Percentiles rank a stretch among this genome's conserved stretches.
phyloP scores from a whole-genome alignment of 2,888 invertebrate species.

The Tethea ocularis region DNA sequence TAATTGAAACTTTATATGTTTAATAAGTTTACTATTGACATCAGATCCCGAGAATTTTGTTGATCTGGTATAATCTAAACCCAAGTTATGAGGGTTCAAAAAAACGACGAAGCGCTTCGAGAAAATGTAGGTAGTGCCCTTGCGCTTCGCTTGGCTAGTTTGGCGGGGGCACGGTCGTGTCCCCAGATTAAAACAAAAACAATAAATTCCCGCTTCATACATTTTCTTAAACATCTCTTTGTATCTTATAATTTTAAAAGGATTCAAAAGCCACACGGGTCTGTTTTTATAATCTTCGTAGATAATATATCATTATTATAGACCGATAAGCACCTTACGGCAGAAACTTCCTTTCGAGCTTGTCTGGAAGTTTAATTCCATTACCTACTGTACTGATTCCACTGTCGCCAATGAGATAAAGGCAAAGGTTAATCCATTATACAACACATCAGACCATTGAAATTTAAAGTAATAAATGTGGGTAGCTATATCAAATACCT shows the following conservation, averaged over 20 bases:
- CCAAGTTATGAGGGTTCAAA: no score
- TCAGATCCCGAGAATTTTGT: no score
- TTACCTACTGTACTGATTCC: slow-evolving; percentile 37
- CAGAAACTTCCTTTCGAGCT: slow-evolving; percentile 36
- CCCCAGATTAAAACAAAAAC: neutral
- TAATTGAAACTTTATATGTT: no score
- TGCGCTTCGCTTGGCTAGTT: no score
- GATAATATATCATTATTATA: slow-evolving; percentile 14
- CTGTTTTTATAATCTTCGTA: neutral
- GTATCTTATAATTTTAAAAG: neutral
- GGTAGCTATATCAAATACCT: neutral
- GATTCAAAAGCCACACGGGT: neutral
- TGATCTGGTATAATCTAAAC: no score
- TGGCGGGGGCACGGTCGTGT: no score
- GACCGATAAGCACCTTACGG: slow-evolving; percentile 25
- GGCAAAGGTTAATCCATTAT: slow-evolving; percentile 49
- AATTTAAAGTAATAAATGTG: slow-evolving; percentile 12
- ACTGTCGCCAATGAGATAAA: slow-evolving; percentile 46
- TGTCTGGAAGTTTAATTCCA: slow-evolving; percentile 56
- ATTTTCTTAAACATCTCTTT: neutral
- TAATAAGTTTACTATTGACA: no score
- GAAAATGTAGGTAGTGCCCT: no score
- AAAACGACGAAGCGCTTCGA: no score
- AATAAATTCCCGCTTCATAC: neutral
- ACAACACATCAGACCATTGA: slow-evolving; percentile 41